These are phyloP conservation scores for Micromussa lordhowensis DNA, from an alignment of 92 coral and sea anemone genomes.

Conservation along the genomic window DNA sequence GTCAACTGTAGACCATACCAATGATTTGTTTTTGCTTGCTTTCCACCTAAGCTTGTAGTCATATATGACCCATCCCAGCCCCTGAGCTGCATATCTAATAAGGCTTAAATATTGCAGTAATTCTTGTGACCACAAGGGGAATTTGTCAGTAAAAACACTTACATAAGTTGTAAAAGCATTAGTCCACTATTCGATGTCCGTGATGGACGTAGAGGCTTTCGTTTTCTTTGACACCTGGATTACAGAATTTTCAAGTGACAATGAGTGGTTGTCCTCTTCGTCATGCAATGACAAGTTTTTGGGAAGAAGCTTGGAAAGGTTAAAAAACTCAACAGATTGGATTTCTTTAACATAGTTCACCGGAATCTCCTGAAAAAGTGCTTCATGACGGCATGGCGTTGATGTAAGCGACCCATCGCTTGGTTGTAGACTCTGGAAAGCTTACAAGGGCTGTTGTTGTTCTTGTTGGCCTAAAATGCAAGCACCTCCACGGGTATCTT, in stretches of 20 bases:
- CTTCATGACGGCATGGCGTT: conserved; percentile 24
- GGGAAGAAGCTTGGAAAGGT: conserved; percentile 44
- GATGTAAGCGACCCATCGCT: not conserved
- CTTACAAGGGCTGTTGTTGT: not conserved
- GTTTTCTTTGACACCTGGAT: no score
- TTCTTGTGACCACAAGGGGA: conserved; percentile 50
- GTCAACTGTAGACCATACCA: conserved; percentile 50
- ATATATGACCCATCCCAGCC: conserved; percentile 56
- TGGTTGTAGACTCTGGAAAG: not conserved
- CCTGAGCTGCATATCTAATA: conserved; percentile 52
- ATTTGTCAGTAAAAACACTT: conserved; percentile 50
- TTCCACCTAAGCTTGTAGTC: conserved; percentile 46
- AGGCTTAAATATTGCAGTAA: conserved; percentile 25
- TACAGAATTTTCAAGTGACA: no score
- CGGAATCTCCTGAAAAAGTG: conserved; percentile 51
- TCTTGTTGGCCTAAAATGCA: not conserved
- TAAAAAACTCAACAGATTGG: conserved; percentile 65
- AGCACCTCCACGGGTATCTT: not conserved
- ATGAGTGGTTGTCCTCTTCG: conserved; percentile 17
- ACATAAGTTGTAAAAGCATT: conserved; percentile 48
- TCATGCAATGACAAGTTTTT: conserved; percentile 23
- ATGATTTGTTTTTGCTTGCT: conserved; percentile 30
- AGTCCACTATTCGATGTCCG: conserved; percentile 55
- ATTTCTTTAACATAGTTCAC: conserved; percentile 44
- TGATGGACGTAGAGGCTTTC: not conserved